These are phyloP conservation scores for Chauna torquata DNA, from an alignment of 2,113 vertebrate species.

Conservation along the genomic window DNA sequence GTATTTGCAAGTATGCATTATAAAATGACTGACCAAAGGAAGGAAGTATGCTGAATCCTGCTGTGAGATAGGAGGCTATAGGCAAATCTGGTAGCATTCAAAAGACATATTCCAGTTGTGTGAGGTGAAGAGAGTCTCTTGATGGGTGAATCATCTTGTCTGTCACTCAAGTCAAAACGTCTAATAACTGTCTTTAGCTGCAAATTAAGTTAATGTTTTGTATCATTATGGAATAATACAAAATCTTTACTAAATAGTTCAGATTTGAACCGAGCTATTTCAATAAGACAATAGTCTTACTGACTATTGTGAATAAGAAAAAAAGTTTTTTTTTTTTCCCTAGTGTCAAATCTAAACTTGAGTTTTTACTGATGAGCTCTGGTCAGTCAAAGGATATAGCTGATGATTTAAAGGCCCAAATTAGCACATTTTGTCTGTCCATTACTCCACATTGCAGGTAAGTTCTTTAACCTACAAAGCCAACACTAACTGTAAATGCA, in stretches of 20 bases:
- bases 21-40: neutral
- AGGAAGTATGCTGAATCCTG: neutral
- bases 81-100: neutral
- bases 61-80: neutral
- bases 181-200: neutral
- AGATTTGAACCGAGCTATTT: neutral
- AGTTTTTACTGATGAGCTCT: neutral
- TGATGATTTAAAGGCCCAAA: neutral
- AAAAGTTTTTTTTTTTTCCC: accelerated
- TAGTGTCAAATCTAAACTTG: neutral
- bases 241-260: neutral
- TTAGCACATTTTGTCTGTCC: neutral
- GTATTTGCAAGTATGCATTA: neutral
- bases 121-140: neutral
- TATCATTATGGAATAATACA: neutral
- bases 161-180: neutral
- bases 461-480: neutral
- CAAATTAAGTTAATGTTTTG: neutral
- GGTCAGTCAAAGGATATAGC: neutral
- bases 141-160: neutral
- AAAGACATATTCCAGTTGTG: neutral
- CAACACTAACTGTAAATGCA: neutral
- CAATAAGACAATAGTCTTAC: neutral
- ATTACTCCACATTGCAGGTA: neutral
- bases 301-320: too few species aligned